Conservation (phyloP, 2,888 invertebrate genomes). For the Melanargia galathea region DNA sequence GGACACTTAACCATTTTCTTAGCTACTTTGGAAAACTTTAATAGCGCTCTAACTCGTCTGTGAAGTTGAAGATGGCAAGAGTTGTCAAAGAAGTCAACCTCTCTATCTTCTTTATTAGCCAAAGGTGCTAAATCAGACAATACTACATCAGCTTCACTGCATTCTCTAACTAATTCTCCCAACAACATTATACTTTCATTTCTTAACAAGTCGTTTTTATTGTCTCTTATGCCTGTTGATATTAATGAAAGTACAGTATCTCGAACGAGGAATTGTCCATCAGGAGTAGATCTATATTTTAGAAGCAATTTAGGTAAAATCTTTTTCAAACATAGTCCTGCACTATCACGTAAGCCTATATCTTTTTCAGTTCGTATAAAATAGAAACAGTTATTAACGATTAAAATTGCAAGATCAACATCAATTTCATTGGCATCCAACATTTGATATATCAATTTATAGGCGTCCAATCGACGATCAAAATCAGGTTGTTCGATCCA, state of each 20-base stretch:
- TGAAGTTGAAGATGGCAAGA: conserved; percentile 94
- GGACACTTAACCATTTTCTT: conserved; percentile 84
- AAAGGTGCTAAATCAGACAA: conserved; percentile 86
- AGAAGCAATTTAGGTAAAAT: conserved; percentile 85
- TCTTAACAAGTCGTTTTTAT: conserved; percentile 86
- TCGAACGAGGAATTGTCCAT: conserved; percentile 86
- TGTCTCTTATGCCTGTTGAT: conserved; percentile 87
- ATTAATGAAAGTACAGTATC: conserved; percentile 88
- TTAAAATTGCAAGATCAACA: conserved; percentile 85
- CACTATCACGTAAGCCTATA: conserved; percentile 90
- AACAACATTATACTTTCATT: conserved; percentile 91
- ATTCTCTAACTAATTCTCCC: conserved; percentile 88
- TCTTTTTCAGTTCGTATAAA: conserved; percentile 91
- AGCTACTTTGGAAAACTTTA: conserved; percentile 87
- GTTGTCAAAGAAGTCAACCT: conserved; percentile 97
- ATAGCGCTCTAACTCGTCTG: conserved; percentile 90
- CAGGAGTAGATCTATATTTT: conserved; percentile 76
- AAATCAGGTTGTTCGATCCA: conserved; percentile 98
- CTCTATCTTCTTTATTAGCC: conserved; percentile 87
- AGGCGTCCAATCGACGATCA: conserved; percentile 89
- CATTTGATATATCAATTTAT: conserved; percentile 84
- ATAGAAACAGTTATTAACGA: conserved; percentile 92
- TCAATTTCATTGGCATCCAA: conserved; percentile 78
- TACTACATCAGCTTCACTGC: conserved; percentile 86
- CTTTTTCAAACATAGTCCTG: conserved; percentile 87